Base-by-base conservation (phyloP, 2,888 invertebrate species). In the Lasioglossum oenotherae region DNA sequence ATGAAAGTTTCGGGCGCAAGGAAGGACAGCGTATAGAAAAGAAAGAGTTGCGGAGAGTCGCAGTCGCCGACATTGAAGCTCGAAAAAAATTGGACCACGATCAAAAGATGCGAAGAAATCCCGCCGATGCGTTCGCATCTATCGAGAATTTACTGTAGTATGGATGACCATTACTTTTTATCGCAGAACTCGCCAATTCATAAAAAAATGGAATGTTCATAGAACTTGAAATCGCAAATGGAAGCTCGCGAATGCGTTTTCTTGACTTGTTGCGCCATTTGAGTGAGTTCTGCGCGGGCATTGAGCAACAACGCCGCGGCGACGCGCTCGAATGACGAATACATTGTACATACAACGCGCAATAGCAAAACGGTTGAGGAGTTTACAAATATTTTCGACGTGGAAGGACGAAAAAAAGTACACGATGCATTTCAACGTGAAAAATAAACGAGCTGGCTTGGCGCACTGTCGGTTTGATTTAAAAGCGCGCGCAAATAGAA, bases 401-500 rank as follows among this genome's bases (percentile, higher is more conserved):
- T 4, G 12, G 23, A 69, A 41, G 23, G 4, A 12, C 1, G 12
- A 38, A 19, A 60, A 60, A 46, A 31, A 57, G 5, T 10, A 16
- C 14, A 16, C 53, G n/a, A 19, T 41, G 3, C 27, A 4, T 57
- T 71, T 57, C 10, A 16, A 46, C 8, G 19, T 19, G 60, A 27
- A 77, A 72, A 46, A 67, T 64, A 74, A 81, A 49, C 16, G 44
- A 1, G 12, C 1, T 5, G 4, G 49, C 27, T 69, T 31, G 16
- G 16, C 10, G 23, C 16, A 19, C 27, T 27, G 10, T 19, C n/a
- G 4, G 19, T 16, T 60, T 49, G 23, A 53, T 53, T 44, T 23
- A 53, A 38, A 49, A 57, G 46, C 10, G 38, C 41, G 71, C 35
- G 31, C n/a, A 71, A 78, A 78, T 49, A 82, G 57, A 71, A 38